Base-by-base conservation (phyloP, 30 jellyfish, hydroid and myxozoan species). In the Aurelia sp. region DNA sequence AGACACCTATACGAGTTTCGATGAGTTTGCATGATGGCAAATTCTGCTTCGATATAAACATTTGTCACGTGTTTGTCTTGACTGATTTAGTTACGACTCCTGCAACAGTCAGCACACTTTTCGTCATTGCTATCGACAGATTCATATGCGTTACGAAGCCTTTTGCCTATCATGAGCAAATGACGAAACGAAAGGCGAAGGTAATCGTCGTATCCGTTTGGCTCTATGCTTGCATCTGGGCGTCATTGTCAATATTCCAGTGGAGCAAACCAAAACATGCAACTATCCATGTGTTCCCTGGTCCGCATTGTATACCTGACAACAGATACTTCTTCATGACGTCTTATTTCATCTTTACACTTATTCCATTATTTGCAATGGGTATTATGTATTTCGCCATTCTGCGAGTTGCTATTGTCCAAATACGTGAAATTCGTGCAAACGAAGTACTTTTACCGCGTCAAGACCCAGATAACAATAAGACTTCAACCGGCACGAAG, bases 91-190 rank as follows among this genome's bases (percentile, higher is more conserved):
- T 87, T 35, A 24, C 69, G 47, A 75, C 86, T 19, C 85, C 86
- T 3, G 96, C 96, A 11, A 59, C 91, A 0, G 62, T 87, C 0
- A 87, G 76, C 57, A 87, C 86, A 16, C 84, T 87, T n/a, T 63
- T 87, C 30, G 85, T 87, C 41, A 77, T 87, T 27, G 88, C 96
- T 11, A 35, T 72, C 57, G 96, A 87, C 47, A 75, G 96, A 20
- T 87, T 76, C 86, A 30, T 50, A 61, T 87, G 91, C 62, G 63
- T 87, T 48, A 66, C 55, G 48, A 38, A 63, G 22, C 96, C 96
- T 21, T 87, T 60, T 52, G n/a, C 52, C 27, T 87, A 87, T 66
- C 88, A 63, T 44, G 80, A 41, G 57, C 24, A 19, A 21, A 55
- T 87, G 81, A 76, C 91, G 57, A 65, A 68, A 24, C 61, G 60